Conservation (phyloP, 2,113 vertebrate species). For the Anhinga rufa region DNA sequence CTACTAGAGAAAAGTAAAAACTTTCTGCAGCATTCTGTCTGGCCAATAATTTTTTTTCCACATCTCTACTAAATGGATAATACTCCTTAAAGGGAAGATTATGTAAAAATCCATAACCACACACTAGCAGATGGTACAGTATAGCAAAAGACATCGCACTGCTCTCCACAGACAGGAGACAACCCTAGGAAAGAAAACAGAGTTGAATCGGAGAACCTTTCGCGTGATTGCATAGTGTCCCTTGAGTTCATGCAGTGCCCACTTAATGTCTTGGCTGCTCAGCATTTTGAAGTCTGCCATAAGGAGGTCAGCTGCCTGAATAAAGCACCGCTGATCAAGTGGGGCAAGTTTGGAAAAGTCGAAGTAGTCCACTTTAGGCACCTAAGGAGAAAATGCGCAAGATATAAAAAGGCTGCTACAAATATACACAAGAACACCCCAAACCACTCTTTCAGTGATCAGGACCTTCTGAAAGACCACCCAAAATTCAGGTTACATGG, state of each 20-base stretch:
- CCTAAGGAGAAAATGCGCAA: slow-evolving; percentile 23
- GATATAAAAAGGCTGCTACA: neutral
- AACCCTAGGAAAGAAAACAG: neutral
- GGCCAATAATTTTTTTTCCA: neutral
- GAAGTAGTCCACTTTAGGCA: slow-evolving; percentile 88
- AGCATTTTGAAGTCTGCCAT: slow-evolving; percentile 98
- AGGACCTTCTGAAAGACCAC: neutral
- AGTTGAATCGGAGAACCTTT: slow-evolving; percentile 75
- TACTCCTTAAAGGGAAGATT: neutral
- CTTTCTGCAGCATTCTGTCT: neutral
- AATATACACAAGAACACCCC: neutral
- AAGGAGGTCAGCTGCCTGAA: slow-evolving; percentile 92
- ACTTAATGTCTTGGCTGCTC: slow-evolving; percentile 96
- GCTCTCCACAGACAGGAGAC: neutral
- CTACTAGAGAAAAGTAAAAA: neutral
- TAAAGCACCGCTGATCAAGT: slow-evolving; percentile 82
- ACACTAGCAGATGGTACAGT: neutral
- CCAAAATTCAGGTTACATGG: neutral
- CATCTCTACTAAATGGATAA: slow-evolving; percentile 17
- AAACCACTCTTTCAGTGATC: neutral
- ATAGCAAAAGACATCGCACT: neutral
- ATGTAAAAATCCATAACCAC: neutral
- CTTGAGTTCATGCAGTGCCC: slow-evolving; percentile 93
- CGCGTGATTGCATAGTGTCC: slow-evolving; percentile 99
- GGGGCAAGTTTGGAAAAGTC: slow-evolving; percentile 82